Conservation (phyloP, 2,113 vertebrate genomes). For the Macquaria australasica region DNA sequence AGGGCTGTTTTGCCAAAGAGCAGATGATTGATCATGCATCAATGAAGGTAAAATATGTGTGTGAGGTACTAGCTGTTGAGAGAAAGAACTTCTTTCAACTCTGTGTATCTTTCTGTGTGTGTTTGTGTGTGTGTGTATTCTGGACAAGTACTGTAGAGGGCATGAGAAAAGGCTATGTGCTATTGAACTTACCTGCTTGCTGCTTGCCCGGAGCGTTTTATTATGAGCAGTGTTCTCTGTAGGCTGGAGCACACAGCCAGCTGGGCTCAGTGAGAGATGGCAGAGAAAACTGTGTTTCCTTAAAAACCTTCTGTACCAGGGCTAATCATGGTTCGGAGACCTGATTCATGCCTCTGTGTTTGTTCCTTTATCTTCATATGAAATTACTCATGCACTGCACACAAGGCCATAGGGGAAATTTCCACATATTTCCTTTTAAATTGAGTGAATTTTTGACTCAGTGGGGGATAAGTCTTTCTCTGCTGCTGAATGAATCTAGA, state of each 20-base stretch:
- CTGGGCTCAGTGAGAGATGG: neutral
- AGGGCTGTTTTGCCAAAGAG: constrained; percentile 17
- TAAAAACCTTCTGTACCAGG: neutral
- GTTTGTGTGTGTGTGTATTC: neutral
- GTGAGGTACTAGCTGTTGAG: neutral
- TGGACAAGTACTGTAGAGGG: constrained; percentile 7
- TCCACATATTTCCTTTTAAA: constrained; percentile 29
- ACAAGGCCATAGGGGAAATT: constrained; percentile 6
- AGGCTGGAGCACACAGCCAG: neutral
- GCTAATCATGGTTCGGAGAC: constrained; percentile 8
- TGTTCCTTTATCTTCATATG: constrained; percentile 3
- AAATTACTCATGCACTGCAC: constrained; percentile 24
- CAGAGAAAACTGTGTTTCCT: neutral
- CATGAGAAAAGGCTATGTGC: constrained; percentile 28
- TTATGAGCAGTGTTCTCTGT: constrained; percentile 20
- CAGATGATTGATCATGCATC: neutral
- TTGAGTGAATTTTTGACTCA: constrained; percentile 23
- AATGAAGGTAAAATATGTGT: neutral
- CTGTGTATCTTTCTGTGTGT: neutral
- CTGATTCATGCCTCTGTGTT: constrained; percentile 5
- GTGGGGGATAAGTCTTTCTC: constrained; percentile 5
- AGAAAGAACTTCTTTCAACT: constrained; percentile 13
- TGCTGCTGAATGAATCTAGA: constrained; percentile 36
- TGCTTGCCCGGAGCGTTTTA: constrained; percentile 12
- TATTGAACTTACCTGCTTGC: constrained; percentile 30